phyloP scores from a whole-genome alignment of 1,140 invertebrate genomes.

The Octopus sinensis region DNA sequence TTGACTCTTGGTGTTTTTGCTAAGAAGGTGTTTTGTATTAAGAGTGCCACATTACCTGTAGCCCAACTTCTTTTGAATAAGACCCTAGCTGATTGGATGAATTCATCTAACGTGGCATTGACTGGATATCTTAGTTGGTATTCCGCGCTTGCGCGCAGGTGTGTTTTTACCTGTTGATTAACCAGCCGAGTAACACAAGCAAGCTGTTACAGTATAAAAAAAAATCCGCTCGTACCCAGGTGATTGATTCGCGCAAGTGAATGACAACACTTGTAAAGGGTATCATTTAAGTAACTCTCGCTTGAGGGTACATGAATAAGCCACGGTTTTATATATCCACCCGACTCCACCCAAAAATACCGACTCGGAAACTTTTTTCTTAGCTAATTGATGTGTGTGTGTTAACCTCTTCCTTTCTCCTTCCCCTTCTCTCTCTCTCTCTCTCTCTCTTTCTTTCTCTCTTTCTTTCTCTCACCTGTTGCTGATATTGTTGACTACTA shows the following conservation, averaged over 20 bases:
- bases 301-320: slow-evolving; percentile 12
- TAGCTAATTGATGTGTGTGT: neutral
- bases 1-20: slow-evolving; percentile 14
- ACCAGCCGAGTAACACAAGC: slow-evolving; percentile 1
- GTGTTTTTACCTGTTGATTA: slow-evolving; percentile 10
- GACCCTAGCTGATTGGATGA: slow-evolving; percentile 35
- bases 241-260: neutral
- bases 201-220: slow-evolving; percentile 23
- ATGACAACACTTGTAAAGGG: neutral
- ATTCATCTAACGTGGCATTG: slow-evolving; percentile 35
- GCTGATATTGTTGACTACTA: too few species aligned
- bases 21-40: slow-evolving; percentile 30
- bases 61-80: slow-evolving; percentile 22
- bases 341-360: neutral
- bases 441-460: too few species aligned
- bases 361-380: neutral
- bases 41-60: slow-evolving; percentile 25
- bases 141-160: slow-evolving; percentile 22
- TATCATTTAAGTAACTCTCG: neutral
- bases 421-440: too few species aligned
- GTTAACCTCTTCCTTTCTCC: too few species aligned
- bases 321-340: neutral
- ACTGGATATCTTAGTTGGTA: slow-evolving; percentile 30
- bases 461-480: too few species aligned
- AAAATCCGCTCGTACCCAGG: neutral